These are phyloP conservation scores for Lasaia peninsularis DNA, from an alignment of 1,140 invertebrate species.

Conservation along the genomic window DNA sequence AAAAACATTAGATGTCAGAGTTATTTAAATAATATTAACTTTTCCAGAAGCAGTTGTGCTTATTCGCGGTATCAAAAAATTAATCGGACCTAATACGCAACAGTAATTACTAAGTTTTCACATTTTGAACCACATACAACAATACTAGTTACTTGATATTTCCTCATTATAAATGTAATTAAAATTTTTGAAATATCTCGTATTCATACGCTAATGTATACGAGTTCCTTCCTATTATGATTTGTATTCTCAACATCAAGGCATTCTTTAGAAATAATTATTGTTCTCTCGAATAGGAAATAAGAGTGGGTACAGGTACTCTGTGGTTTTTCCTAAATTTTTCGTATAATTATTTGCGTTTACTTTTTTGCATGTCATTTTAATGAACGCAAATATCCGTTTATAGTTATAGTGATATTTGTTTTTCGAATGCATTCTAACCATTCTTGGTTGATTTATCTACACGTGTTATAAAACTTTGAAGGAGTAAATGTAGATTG, in stretches of 20 bases:
- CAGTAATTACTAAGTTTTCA: background rate
- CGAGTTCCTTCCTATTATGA: constrained; percentile 7
- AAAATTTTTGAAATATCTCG: constrained; percentile 5
- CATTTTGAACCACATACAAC: background rate
- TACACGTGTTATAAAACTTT: too few relatives aligned
- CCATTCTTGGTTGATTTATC: too few relatives aligned
- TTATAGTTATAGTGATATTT: too few relatives aligned
- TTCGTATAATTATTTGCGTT: too few relatives aligned
- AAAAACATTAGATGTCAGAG: too few relatives aligned
- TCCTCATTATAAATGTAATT: constrained; percentile 3
- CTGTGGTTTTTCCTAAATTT: background rate
- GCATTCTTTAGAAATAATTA: background rate
- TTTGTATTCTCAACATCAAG: background rate
- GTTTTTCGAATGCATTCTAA: too few relatives aligned
- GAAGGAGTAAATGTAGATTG: too few relatives aligned
- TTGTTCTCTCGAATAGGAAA: background rate
- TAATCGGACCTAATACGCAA: background rate
- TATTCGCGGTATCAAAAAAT: background rate
- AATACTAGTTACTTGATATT: background rate
- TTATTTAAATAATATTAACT: too few relatives aligned
- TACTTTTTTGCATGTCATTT: too few relatives aligned
- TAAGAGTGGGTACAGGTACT: background rate
- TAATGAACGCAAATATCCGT: too few relatives aligned
- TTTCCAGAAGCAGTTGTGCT: background rate
- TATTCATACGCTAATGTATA: constrained; percentile 3